These are phyloP conservation scores for Drosophila kohkoa DNA, from an alignment of 1,140 invertebrate genomes.

Conservation along the genomic window DNA sequence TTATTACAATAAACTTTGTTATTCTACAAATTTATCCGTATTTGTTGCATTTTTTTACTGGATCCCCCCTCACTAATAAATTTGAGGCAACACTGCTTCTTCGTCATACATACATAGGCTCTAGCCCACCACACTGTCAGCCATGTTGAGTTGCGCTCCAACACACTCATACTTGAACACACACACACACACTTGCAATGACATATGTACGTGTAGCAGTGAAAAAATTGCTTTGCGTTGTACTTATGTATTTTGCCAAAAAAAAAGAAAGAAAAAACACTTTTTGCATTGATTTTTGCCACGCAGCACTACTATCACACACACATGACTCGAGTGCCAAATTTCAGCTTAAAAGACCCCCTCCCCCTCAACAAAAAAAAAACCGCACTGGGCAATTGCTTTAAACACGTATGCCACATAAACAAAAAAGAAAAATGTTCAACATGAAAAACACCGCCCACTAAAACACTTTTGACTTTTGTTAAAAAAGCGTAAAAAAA, in stretches of 20 bases:
- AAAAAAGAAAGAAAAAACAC: constrained; percentile 42
- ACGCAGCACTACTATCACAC: constrained; percentile 43
- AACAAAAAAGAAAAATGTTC: constrained; percentile 62
- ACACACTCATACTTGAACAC: constrained; percentile 65
- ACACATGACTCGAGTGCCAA: constrained; percentile 17
- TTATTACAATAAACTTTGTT: background rate
- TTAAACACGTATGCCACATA: constrained; percentile 70
- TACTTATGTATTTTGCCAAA: constrained; percentile 19
- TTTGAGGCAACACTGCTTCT: constrained; percentile 36
- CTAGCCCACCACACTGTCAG: constrained; percentile 73
- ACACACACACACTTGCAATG: constrained; percentile 37
- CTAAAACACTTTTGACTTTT: constrained; percentile 27
- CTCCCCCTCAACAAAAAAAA: constrained; percentile 11
- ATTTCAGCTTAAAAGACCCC: constrained; percentile 14
- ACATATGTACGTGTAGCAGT: constrained; percentile 47
- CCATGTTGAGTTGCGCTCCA: constrained; percentile 79
- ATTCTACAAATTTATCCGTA: background rate
- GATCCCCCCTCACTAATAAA: background rate
- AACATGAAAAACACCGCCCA: constrained; percentile 54
- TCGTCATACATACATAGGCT: background rate
- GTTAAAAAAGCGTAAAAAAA: background rate
- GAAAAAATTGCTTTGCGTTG: constrained; percentile 58
- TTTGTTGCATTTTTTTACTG: background rate
- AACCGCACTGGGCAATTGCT: constrained; percentile 5
- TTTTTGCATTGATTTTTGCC: constrained; percentile 65